Evolutionary conservation across 2,888 invertebrate genomes (phyloP), one percentile per base, ranked within the genome.

Genomic region (Oxyscelio sp.): DNA sequence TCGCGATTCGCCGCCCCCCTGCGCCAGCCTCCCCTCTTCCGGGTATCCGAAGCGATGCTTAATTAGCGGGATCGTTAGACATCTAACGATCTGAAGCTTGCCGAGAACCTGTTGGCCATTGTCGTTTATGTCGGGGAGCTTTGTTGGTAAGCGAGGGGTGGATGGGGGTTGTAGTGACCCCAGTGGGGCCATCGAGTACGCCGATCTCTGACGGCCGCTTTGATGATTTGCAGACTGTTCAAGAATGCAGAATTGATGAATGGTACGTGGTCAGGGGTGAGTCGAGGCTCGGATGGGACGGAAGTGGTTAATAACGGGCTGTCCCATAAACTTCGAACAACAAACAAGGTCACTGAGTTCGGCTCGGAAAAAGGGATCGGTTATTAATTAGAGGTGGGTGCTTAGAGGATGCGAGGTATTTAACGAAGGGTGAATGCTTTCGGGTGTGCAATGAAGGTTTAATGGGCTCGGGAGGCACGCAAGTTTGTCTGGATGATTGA

Each of bases 1-100:
- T 92, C 92, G 90, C 90, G 84, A 80, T 84, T 73, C 79, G 68
- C 63, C 56, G 61, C 79, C 56, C 70, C 22, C 61, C 61, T 31
- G 2, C 59, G 43, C 40, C 15, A 6, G 15, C 40, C 27, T 24
- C 40, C 24, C 45, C 45, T 34, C 73, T 54, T 83, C 68, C 83
- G 71, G 71, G 59, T 79, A 83, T 78, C 83, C 74, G 79, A 83
- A 83, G 78, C 79, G 70, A 56, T 27, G 79, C 83, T 83, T 83
- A 83, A 83, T 83, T 83, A 79, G 83, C 70, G 83, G 83, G 79
- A 83, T 84, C 83, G 79, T 79, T 79, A 75, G 79, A 68, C 75
- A 59, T 63, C 83, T 71, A 79, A 84, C 83, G 83, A 84, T 84
- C 83, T 73, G 78, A 68, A 83, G 78, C 83, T 61, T 54, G 63